Base-by-base conservation (phyloP, 2,113 vertebrate species). In the Istiophorus platypterus region DNA sequence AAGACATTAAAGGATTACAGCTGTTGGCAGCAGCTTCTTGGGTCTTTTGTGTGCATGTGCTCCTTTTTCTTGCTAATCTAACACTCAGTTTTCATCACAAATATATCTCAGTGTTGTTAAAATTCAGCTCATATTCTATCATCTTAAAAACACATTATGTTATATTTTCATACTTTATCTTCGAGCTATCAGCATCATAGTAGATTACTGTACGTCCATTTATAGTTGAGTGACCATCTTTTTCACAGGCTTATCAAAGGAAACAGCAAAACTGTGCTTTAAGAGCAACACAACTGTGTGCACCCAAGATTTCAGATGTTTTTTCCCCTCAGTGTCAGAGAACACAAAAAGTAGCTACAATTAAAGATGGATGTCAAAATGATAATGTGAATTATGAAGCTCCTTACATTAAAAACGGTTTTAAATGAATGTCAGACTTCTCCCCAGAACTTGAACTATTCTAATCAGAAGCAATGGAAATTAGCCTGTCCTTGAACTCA, bases 21-120 rank as follows among this genome's bases (percentile, higher is more conserved):
- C 84, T 89, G 81, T 83, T 84, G 85, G 78, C 81, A 73, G 58
- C 24, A 52, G 80, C 64, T 81, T 86, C 66, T 84, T 54, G 20
- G 20, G 5, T 72, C 65, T 67, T 52, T 52, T 14, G 7, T 68
- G 58, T 27, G 18, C 62, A 75, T 84, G 34, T 45, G 52, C 2
- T 72, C 67, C 15, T 57, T 76, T 70, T 68, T 54, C 47, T 26
- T 61, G 14, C 52, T 78, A 77, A 86, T 79, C 29, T 80, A 74
- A 78, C 74, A 76, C 77, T 82, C 59, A 52, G 31, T 69, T 71
- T 76, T 66, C 26, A 73, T 70, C 67, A 62, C 27, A 75, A 56
- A 80, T 64, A 80, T 26, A 41, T 84, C 24, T 59, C 52, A 67
- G 57, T n/a, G 58, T 54, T 51, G 1, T 54, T 41, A 8, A 78